A percentile compares a stretch with the other conserved stretches of the same genome.
Conservation (phyloP, 2,797 vertebrate species). For the Onychomys leucogaster region DNA sequence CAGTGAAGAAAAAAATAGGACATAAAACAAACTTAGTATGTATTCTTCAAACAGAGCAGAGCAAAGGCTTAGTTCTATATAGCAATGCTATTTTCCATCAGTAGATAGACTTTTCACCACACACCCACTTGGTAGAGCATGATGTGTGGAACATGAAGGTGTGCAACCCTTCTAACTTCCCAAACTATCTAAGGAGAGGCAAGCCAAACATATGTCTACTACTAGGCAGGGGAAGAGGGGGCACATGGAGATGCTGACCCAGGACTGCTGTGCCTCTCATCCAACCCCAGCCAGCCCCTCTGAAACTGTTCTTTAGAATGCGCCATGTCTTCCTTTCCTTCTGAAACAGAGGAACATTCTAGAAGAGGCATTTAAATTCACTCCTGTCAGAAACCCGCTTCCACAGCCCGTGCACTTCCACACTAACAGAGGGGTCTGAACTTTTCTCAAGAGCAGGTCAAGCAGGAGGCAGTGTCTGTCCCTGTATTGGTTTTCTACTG, state of each 20-base stretch:
- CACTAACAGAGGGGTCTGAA: neutral
- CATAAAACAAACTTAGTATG: constrained; percentile 84
- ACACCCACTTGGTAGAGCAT: fast-evolving
- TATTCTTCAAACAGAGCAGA: constrained; percentile 82
- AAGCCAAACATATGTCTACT: neutral
- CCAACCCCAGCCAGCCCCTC: neutral
- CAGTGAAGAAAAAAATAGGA: constrained; percentile 86
- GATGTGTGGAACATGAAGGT: neutral
- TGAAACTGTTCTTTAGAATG: neutral
- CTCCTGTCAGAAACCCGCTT: neutral
- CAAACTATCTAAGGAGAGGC: neutral
- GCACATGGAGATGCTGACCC: neutral
- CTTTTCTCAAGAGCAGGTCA: neutral
- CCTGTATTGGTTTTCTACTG: neutral
- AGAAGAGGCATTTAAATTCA: neutral
- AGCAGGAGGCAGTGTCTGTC: fast-evolving
- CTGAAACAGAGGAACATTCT: neutral
- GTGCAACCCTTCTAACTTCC: neutral
- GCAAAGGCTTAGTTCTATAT: constrained; percentile 78
- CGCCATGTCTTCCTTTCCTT: neutral
- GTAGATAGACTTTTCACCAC: neutral
- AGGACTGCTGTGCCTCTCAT: neutral
- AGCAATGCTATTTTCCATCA: constrained; percentile 41
- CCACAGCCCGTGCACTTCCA: neutral
- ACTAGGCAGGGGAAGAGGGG: neutral